Conservation (phyloP, 1,140 invertebrate genomes). For the Maniola jurtina region DNA sequence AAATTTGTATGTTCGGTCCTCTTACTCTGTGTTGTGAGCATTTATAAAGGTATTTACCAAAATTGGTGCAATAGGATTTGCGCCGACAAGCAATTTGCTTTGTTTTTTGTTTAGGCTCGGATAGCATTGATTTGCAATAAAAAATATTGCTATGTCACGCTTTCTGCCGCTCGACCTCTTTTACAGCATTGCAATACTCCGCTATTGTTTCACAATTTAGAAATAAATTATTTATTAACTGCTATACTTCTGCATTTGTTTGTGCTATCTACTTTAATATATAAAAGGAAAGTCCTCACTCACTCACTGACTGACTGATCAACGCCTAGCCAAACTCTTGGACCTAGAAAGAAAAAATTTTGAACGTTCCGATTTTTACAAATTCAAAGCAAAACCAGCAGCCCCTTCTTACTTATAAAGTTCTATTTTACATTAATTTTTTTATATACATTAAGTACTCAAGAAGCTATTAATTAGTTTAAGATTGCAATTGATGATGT, state of each 20-base stretch:
- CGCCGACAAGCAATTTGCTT: slow-evolving; percentile 50
- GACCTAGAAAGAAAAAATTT: no score
- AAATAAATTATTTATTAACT: slow-evolving; percentile 12
- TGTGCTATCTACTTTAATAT: background rate
- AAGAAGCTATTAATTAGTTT: no score
- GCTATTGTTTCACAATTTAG: slow-evolving; percentile 13
- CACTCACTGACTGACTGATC: no score
- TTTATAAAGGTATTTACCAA: background rate
- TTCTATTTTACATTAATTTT: no score
- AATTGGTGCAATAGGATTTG: slow-evolving; percentile 37
- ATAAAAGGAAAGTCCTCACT: no score
- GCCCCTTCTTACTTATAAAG: no score
- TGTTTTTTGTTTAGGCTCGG: slow-evolving; percentile 46
- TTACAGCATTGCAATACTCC: slow-evolving; percentile 30
- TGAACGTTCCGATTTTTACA: no score
- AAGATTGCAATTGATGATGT: no score
- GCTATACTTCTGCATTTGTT: slow-evolving; percentile 3
- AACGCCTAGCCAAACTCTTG: no score
- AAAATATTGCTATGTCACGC: slow-evolving; percentile 57
- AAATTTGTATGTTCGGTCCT: no score
- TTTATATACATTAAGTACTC: no score
- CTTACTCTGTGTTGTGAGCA: slow-evolving; percentile 12
- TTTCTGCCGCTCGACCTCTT: slow-evolving; percentile 44
- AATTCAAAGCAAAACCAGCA: no score
- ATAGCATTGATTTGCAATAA: slow-evolving; percentile 62